phyloP scores from a whole-genome alignment of 64 coral and sea anemone species.

The Hydrozoanthus tunicans region DNA sequence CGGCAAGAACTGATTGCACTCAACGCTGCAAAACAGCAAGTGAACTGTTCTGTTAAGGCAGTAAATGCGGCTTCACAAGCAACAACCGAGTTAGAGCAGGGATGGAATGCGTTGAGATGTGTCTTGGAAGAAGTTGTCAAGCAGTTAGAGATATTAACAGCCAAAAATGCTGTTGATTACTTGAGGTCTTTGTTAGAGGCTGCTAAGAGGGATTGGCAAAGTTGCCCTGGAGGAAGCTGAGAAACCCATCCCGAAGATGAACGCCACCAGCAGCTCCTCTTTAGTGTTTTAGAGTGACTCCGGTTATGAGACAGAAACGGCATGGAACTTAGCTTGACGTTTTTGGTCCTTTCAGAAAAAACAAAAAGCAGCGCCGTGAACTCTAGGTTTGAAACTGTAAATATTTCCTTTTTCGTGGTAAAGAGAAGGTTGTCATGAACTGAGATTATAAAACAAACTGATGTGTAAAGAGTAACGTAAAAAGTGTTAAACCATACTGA shows the following conservation, averaged over 20 bases:
- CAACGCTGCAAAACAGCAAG: constrained; percentile 26
- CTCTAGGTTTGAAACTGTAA: too few species aligned
- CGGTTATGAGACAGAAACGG: neutral
- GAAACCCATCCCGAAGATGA: neutral
- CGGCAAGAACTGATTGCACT: constrained; percentile 62
- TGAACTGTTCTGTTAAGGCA: constrained; percentile 38
- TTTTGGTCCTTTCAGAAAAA: too few species aligned
- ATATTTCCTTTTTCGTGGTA: too few species aligned
- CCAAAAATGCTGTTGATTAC: constrained; percentile 30
- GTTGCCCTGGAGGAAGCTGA: constrained; percentile 15
- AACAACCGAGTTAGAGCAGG: neutral
- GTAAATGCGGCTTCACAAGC: constrained; percentile 21
- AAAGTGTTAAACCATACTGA: too few species aligned
- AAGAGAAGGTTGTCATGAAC: too few species aligned
- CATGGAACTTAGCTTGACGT: neutral
- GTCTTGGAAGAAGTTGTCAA: constrained; percentile 37
- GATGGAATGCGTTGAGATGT: constrained; percentile 35
- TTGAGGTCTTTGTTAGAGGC: constrained; percentile 30
- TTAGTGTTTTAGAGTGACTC: neutral
- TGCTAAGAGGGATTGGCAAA: constrained; percentile 38
- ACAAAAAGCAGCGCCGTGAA: too few species aligned
- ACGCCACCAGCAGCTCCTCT: neutral
- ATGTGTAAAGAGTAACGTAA: too few species aligned
- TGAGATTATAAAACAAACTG: too few species aligned
- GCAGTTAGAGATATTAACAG: constrained; percentile 7